phyloP scores from a whole-genome alignment of 2,113 vertebrate species.

The Tiliqua scincoides region DNA sequence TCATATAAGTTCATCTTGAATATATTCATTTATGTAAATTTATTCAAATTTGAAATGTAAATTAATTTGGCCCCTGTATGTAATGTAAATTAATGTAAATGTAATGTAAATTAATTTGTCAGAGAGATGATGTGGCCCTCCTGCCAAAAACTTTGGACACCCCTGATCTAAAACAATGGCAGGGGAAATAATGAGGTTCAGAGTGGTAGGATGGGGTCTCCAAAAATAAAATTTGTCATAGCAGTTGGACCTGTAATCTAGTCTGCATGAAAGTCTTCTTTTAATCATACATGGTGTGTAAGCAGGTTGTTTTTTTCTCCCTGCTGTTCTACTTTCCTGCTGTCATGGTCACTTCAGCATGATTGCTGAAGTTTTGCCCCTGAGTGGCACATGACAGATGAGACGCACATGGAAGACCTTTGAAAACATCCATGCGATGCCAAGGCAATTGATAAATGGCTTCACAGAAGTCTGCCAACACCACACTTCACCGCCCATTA shows the following conservation, averaged over 20 bases:
- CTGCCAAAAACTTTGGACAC: neutral
- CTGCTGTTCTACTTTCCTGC: accelerated
- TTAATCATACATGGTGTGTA: accelerated
- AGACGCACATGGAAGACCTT: neutral
- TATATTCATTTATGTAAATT: too few species aligned
- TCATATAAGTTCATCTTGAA: too few species aligned
- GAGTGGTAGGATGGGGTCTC: neutral
- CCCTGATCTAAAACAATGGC: too few species aligned
- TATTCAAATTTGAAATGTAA: too few species aligned
- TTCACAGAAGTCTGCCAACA: neutral
- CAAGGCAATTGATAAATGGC: neutral
- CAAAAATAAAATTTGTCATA: accelerated
- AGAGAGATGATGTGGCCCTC: too few species aligned
- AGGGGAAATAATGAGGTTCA: neutral
- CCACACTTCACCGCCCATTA: neutral
- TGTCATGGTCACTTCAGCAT: neutral
- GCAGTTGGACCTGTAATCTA: neutral
- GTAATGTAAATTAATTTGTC: too few species aligned
- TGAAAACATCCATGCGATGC: neutral
- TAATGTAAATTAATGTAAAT: too few species aligned
- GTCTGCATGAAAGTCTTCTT: neutral
- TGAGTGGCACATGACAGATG: neutral
- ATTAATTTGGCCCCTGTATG: too few species aligned
- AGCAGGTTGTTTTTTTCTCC: accelerated
- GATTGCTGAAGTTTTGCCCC: constrained; percentile 1